Percentiles rank a stretch among this genome's conserved stretches.
These are phyloP conservation scores for Thunnus albacares DNA, from an alignment of 2,797 vertebrate genomes.

Conservation along the genomic window DNA sequence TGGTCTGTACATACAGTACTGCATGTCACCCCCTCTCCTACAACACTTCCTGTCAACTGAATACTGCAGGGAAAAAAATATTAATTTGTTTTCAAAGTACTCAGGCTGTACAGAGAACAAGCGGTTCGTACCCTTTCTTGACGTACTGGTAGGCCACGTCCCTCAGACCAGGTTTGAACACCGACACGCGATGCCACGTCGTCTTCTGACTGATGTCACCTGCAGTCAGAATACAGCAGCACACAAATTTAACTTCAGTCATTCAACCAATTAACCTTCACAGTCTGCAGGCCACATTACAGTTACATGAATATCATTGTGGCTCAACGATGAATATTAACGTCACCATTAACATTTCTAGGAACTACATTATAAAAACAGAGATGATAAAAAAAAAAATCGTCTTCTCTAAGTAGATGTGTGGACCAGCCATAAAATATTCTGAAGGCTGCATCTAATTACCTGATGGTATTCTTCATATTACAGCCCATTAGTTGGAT, in stretches of 20 bases:
- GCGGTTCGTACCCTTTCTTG: conserved; percentile 92
- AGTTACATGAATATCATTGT: background rate
- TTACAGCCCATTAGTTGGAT: background rate
- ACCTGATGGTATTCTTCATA: background rate
- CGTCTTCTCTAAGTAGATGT: no score
- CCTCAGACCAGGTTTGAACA: conserved; percentile 96
- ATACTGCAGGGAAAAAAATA: background rate
- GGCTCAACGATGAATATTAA: background rate
- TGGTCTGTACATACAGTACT: background rate
- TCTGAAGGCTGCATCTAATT: background rate
- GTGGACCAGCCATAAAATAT: no score
- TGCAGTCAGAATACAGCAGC: conserved; percentile 59
- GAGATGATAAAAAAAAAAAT: background rate
- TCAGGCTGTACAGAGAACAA: no score
- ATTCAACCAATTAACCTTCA: background rate
- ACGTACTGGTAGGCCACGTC: conserved; percentile 96
- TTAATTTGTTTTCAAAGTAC: background rate
- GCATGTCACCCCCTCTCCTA: no score
- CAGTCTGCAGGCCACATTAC: background rate
- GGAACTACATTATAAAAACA: background rate
- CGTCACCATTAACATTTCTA: background rate
- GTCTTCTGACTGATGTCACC: conserved; percentile 98
- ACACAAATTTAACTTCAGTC: background rate
- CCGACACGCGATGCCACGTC: conserved; percentile 96
- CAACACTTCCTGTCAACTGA: background rate